Percentiles rank a stretch among this genome's conserved stretches.
phyloP scores from a whole-genome alignment of 2,888 invertebrate genomes.

The Tiphia femorata region DNA sequence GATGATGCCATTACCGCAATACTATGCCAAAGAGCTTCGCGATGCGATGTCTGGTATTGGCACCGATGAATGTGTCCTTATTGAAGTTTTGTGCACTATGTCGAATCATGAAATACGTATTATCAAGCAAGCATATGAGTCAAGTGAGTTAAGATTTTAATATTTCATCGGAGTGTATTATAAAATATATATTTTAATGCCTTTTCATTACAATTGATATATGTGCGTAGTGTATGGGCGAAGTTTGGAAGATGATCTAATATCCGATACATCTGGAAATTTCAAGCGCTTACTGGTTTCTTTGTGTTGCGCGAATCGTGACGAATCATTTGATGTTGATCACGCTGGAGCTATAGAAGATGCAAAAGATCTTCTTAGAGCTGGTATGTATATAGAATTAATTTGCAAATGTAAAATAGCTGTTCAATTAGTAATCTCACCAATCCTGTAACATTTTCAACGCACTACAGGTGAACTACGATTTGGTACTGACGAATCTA shows the following conservation, averaged over 20 bases:
- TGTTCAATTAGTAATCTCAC: too few species aligned
- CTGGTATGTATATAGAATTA: slow-evolving; percentile 72
- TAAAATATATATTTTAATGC: background rate
- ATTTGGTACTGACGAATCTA: slow-evolving; percentile 88
- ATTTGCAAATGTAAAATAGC: slow-evolving; percentile 12
- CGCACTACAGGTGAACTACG: slow-evolving; percentile 70
- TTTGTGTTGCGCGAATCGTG: slow-evolving; percentile 82
- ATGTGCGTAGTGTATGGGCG: slow-evolving; percentile 79
- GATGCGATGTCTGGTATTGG: slow-evolving; percentile 74
- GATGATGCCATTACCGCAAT: slow-evolving; percentile 73
- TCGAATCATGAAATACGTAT: slow-evolving; percentile 72
- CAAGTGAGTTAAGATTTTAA: slow-evolving; percentile 63
- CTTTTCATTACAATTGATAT: background rate
- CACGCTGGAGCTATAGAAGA: slow-evolving; percentile 81
- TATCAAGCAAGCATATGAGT: slow-evolving; percentile 69
- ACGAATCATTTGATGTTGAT: slow-evolving; percentile 84
- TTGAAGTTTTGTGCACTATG: slow-evolving; percentile 74
- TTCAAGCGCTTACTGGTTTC: slow-evolving; percentile 92
- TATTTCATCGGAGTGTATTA: too few species aligned
- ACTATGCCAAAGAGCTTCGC: slow-evolving; percentile 73
- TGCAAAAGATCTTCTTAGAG: slow-evolving; percentile 83
- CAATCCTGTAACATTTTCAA: background rate
- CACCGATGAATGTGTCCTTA: slow-evolving; percentile 72
- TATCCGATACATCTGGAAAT: slow-evolving; percentile 90
- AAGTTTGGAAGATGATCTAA: slow-evolving; percentile 85